Conservation (phyloP, 1,140 invertebrate species). For the Streblospio benedicti region DNA sequence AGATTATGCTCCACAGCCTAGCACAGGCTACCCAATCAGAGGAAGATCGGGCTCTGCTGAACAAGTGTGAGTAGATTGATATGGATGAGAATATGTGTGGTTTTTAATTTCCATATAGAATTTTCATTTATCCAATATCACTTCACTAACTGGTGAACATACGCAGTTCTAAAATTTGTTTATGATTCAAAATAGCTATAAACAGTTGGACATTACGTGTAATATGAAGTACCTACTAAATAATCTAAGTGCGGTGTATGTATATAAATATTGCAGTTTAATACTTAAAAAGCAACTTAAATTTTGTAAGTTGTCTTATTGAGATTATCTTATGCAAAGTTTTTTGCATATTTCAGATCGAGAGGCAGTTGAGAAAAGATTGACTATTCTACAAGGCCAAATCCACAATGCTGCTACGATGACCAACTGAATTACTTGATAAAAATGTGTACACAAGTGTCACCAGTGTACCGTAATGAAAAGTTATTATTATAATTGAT, state of each 20-base stretch:
- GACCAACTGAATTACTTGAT: too few relatives aligned
- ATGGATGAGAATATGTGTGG: constrained; percentile 15
- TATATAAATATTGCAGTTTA: too few relatives aligned
- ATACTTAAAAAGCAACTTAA: constrained; percentile 9
- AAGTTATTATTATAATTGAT: too few relatives aligned
- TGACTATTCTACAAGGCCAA: constrained; percentile 75
- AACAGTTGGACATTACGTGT: too few relatives aligned
- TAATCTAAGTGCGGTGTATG: too few relatives aligned
- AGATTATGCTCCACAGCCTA: constrained; percentile 91
- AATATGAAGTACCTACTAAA: too few relatives aligned
- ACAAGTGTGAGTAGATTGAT: constrained; percentile 66
- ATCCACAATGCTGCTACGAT: too few relatives aligned
- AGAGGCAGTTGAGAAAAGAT: constrained; percentile 81
- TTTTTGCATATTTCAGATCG: constrained; percentile 60
- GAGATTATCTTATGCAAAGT: neutral
- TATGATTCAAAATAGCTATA: too few relatives aligned
- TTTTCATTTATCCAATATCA: constrained; percentile 2
- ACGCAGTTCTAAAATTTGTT: too few relatives aligned
- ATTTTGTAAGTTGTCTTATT: constrained; percentile 15
- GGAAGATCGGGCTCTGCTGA: constrained; percentile 72
- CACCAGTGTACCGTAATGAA: too few relatives aligned
- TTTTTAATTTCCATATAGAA: neutral
- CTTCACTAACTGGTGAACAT: too few relatives aligned
- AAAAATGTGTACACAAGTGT: too few relatives aligned
- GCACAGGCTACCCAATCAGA: constrained; percentile 73